Percentiles rank a stretch among this genome's conserved stretches.
Evolutionary conservation across 2,888 invertebrate genomes (phyloP).

Genomic region (Cantharis rufa): DNA sequence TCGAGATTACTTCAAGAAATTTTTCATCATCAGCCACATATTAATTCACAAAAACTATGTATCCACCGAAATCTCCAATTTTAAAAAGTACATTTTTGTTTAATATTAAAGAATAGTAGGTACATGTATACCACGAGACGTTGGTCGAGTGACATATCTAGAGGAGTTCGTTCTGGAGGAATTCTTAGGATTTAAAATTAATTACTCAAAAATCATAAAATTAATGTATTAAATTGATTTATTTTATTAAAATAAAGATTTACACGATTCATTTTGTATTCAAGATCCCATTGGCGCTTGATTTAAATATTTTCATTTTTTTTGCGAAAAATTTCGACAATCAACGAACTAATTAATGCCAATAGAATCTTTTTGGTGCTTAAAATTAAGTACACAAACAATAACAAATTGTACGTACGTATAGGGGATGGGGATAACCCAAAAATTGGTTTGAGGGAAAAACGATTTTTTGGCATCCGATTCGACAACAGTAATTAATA

Average conservation of each 20-base stretch:
- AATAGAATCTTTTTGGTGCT: constrained; percentile 20
- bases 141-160: no score
- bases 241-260: constrained; percentile 31
- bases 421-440: constrained; percentile 5
- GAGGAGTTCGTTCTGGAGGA: no score
- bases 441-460: neutral
- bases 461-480: constrained; percentile 3
- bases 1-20: no score
- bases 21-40: no score
- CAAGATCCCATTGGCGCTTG: constrained; percentile 18
- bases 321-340: neutral
- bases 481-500: constrained; percentile 18
- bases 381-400: constrained; percentile 18
- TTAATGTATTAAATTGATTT: constrained; percentile 12
- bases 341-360: neutral
- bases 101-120: no score
- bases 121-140: no score
- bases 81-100: no score
- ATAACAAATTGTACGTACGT: constrained; percentile 15
- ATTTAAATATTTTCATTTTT: constrained; percentile 2
- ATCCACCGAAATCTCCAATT: no score
- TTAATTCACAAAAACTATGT: no score
- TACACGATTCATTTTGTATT: constrained; percentile 27
- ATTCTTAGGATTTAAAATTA: neutral
- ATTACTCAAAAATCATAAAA: neutral